Evolutionary conservation across 2,113 vertebrate species (phyloP), one percentile per base, ranked within the genome.

Genomic region (Clarias batrachus): DNA sequence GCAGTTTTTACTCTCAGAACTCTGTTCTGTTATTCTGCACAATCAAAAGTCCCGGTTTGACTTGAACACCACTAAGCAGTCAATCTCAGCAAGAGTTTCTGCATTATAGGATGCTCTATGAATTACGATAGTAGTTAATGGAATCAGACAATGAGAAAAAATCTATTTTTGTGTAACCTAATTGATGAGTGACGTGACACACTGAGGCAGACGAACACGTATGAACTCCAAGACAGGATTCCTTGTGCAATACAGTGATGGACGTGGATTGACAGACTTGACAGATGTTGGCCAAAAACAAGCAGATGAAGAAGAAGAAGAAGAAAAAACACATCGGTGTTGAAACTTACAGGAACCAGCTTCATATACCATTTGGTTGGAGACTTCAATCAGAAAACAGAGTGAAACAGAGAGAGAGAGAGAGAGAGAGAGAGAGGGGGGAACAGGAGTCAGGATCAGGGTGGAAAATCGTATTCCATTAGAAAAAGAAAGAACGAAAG

Each of bases 301-400:
- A 5, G 76, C 74, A 89, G 85, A 94, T 78, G 90, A 90, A 85
- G 88, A 88, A 25, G 83, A 74, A 70, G 83, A 88, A 76, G 85
- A 8, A 83, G 92, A 93, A 68, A 87, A 86, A 92, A 77, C 93
- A 80, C 85, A 63, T 85, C 90, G 91, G 90, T 91, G 89, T 83
- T 92, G 92, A 92, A 92, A 99, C 97, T 99, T 98, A 99, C 97
- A 96, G 98, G 98, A 94, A 99, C 98, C 96, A 99, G 97, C 96
- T 99, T 99, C 98, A 97, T 98, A 95, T 98, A 99, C 98, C 98
- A 99, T 96, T 99, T 99, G 96, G 97, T 98, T 95, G 98, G 97
- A 96, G 98, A 99, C 98, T 99, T 97, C 95, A 94, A 93, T 84
- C 84, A 87, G 87, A 90, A 54, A 74, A 84, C 41, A 71, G 41